phyloP scores from a whole-genome alignment of 2,113 vertebrate species.

The Epinephelus fuscoguttatus region DNA sequence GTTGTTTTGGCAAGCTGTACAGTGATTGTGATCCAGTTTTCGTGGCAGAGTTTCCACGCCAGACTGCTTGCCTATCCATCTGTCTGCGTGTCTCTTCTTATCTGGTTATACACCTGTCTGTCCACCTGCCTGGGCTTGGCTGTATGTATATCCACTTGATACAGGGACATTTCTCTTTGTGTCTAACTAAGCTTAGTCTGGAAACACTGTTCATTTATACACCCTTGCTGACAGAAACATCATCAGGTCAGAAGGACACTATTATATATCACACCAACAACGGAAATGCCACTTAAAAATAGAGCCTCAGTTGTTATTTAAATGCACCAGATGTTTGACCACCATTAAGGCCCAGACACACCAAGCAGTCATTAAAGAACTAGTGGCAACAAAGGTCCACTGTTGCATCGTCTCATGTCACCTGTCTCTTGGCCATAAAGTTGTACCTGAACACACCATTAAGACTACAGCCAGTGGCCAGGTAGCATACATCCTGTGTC shows the following conservation, averaged over 20 bases:
- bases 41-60: neutral
- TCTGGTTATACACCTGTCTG: constrained; percentile 27
- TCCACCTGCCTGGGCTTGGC: neutral
- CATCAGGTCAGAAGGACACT: neutral
- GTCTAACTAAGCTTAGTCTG: neutral
- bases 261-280: neutral
- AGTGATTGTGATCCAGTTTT: neutral
- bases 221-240: neutral
- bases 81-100: constrained; percentile 20
- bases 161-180: neutral
- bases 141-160: neutral
- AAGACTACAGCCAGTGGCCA: no score
- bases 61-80: constrained; percentile 11
- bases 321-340: constrained; percentile 1
- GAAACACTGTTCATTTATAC: constrained; percentile 1
- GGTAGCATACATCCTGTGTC: no score
- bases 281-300: neutral
- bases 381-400: no score
- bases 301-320: constrained; percentile 1
- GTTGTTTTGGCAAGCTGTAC: constrained; percentile 27
- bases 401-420: no score
- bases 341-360: neutral
- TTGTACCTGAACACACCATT: no score
- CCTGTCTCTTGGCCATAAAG: no score
- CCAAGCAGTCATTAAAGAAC: no score